Evolutionary conservation across 2,113 vertebrate genomes (phyloP).

Genomic region (Arenaria interpres): DNA sequence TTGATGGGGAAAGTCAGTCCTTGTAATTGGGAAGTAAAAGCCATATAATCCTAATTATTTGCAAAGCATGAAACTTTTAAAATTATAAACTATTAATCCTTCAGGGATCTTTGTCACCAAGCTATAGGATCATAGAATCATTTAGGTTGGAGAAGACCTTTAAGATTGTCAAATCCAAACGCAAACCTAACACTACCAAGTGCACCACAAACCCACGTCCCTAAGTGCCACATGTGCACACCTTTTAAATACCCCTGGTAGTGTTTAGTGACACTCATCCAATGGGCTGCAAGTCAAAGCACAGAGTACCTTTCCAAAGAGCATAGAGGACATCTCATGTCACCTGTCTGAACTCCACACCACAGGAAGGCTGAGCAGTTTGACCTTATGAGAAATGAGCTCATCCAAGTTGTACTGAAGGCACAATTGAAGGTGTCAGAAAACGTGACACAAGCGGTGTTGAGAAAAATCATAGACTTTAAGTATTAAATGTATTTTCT

Average conservation of each 20-base stretch:
- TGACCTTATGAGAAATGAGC: not conserved
- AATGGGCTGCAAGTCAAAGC: rapidly evolving
- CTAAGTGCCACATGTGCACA: not conserved
- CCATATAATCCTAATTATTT: not conserved
- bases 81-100: not conserved
- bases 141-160: not conserved
- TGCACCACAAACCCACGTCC: not conserved
- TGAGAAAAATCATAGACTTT: not conserved
- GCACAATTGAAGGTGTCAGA: not conserved
- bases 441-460: rapidly evolving
- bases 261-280: not conserved
- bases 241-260: not conserved
- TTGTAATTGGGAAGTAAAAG: not conserved
- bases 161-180: not conserved
- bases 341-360: rapidly evolving
- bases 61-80: not conserved
- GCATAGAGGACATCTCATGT: not conserved
- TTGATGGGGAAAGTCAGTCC: not conserved
- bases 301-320: not conserved
- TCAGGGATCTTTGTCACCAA: not conserved
- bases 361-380: not conserved
- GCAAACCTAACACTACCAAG: not conserved
- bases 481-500: not conserved
- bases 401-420: not conserved
- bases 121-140: not conserved